Conservation (phyloP, 2,888 invertebrate genomes). For the Eupsilia transversa region DNA sequence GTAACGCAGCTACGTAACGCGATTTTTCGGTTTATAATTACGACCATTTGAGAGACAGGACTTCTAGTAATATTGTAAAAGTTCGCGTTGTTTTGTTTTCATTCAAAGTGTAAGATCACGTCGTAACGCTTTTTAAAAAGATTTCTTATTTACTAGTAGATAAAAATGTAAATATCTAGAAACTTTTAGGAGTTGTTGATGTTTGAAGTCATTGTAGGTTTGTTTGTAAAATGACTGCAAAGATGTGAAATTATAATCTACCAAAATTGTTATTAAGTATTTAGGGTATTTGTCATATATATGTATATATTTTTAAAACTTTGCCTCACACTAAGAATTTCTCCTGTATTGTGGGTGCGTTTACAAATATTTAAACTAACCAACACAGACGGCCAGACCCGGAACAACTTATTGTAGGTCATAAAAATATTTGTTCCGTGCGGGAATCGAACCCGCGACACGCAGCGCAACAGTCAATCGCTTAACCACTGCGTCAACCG, state of each 20-base stretch:
- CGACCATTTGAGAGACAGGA: not conserved
- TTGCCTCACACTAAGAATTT: too few relatives aligned
- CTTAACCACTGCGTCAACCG: too few relatives aligned
- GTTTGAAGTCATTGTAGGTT: not conserved
- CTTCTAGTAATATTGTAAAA: not conserved
- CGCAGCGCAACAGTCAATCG: too few relatives aligned
- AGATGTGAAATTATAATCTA: not conserved
- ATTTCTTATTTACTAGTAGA: not conserved
- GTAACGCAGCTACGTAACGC: slow-evolving; percentile 55
- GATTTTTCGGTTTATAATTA: not conserved
- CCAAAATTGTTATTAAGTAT: not conserved
- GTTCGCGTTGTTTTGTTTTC: not conserved
- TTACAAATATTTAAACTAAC: too few relatives aligned
- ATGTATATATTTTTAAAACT: too few relatives aligned
- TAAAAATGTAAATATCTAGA: not conserved
- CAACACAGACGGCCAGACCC: too few relatives aligned
- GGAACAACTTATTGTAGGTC: too few relatives aligned
- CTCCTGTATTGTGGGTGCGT: too few relatives aligned
- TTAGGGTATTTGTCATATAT: not conserved
- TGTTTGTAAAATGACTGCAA: too few relatives aligned
- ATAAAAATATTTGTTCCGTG: too few relatives aligned
- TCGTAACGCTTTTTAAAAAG: not conserved
- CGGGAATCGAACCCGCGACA: too few relatives aligned
- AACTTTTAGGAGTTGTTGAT: not conserved
- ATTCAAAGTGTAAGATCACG: slow-evolving; percentile 2